Evolutionary conservation across 2,888 invertebrate genomes (phyloP).

Genomic region (Allacma fusca): DNA sequence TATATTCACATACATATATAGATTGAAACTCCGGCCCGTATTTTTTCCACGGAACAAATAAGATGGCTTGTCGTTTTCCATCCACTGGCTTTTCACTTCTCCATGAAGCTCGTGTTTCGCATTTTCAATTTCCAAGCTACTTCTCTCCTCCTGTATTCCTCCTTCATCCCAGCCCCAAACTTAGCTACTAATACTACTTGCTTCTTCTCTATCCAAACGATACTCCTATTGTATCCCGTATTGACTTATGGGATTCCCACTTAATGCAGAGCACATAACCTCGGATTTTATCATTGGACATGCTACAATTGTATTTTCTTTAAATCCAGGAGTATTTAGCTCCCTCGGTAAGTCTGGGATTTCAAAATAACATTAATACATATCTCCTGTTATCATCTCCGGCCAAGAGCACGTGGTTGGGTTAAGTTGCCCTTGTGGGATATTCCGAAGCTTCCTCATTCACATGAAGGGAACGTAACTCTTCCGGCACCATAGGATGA

Average conservation of each 20-base stretch:
- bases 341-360: neutral
- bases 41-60: constrained; percentile 20
- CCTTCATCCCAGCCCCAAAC: too few relatives aligned
- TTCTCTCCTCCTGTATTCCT: neutral
- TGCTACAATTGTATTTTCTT: constrained; percentile 3
- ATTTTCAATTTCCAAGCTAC: constrained; percentile 31
- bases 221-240: neutral
- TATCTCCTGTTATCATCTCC: neutral
- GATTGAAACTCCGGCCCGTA: neutral
- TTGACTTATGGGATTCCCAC: neutral
- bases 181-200: too few relatives aligned
- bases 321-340: neutral
- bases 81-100: constrained; percentile 13
- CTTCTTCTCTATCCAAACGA: neutral
- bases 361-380: neutral
- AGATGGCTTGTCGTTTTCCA: constrained; percentile 24
- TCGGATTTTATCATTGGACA: neutral
- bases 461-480: neutral
- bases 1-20: too few relatives aligned
- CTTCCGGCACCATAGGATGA: neutral
- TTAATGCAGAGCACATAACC: constrained; percentile 8
- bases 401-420: neutral
- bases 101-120: constrained; percentile 23
- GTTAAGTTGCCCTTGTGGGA: too few relatives aligned
- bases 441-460: too few relatives aligned